Evolutionary conservation across 2,888 invertebrate genomes (phyloP), one percentile per base, ranked within the genome.

Genomic region (Nomada fabriciana): DNA sequence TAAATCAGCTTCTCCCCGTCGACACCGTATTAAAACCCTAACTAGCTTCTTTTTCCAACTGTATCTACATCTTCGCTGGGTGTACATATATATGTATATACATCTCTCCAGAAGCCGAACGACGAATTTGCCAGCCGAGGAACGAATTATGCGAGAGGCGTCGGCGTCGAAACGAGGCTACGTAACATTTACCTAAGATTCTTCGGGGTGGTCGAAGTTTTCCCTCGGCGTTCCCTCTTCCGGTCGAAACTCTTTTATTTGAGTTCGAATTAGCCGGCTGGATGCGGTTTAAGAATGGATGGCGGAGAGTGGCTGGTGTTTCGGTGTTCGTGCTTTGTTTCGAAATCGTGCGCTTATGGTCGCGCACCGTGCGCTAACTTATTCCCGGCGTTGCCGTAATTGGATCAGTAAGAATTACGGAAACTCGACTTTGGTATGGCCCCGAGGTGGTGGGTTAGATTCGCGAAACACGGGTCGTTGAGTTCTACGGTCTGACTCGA

Each of bases 191-290:
- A 80, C 65, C 72, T 61, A 85, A 75, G 53, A 69, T 72, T 69
- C 68, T 64, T 63, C 43, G 64, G 20, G 52, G n/a, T 20, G 61
- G 59, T 55, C 50, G 59, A 72, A 78, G 50, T 63, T 80, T 47
- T 11, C 60, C 43, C 20, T 20, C 57, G 52, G 36, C 68, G 23
- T 13, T 20, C 18, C 25, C 5, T 57, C 53, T 9, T 29, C 25
- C 36, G 11, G 23, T 70, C 68, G 83, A 55, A 89, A 90, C 87
- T 90, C 89, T 90, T 89, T 91, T 91, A 91, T 91, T 91, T 91
- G 90, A 91, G 90, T 91, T 91, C 82, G 89, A 91, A 91, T 91
- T 91, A 91, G 91, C 88, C 87, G 89, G 80, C 84, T 91, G 87
- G 88, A 88, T 90, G 91, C 87, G 90, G 90, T 90, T 90, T 86